phyloP scores from a whole-genome alignment of 92 coral and sea anemone species.

The Bergia sp. region DNA sequence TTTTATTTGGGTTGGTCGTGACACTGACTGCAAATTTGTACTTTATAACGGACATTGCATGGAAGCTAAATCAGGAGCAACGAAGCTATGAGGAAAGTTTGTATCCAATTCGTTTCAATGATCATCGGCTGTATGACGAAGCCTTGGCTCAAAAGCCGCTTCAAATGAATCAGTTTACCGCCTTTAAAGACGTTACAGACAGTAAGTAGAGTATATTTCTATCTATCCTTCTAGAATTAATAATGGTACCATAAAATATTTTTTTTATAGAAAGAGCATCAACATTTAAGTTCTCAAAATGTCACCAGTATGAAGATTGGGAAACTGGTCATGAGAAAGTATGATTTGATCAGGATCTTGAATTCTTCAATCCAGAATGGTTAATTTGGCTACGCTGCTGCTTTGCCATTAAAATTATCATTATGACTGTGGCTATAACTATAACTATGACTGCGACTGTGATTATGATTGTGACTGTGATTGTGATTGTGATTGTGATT shows the following conservation, averaged over 20 bases:
- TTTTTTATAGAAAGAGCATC: neutral
- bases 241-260: neutral
- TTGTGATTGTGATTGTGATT: neutral
- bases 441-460: neutral
- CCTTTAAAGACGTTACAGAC: neutral
- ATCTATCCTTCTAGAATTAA: neutral
- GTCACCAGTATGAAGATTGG: neutral
- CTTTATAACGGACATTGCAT: constrained; percentile 20
- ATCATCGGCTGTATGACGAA: neutral
- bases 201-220: neutral
- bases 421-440: too few species aligned
- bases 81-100: neutral
- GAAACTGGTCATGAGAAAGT: neutral
- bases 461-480: neutral
- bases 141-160: neutral
- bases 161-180: neutral
- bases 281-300: neutral
- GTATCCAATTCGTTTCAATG: neutral
- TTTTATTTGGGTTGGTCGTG: neutral
- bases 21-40: constrained; percentile 31
- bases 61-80: constrained; percentile 24
- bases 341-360: neutral
- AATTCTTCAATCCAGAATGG: neutral
- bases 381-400: too few species aligned
- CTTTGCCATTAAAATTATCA: too few species aligned